These are phyloP conservation scores for Leucosticte australis DNA, from an alignment of 2,113 vertebrate species.

Conservation along the genomic window DNA sequence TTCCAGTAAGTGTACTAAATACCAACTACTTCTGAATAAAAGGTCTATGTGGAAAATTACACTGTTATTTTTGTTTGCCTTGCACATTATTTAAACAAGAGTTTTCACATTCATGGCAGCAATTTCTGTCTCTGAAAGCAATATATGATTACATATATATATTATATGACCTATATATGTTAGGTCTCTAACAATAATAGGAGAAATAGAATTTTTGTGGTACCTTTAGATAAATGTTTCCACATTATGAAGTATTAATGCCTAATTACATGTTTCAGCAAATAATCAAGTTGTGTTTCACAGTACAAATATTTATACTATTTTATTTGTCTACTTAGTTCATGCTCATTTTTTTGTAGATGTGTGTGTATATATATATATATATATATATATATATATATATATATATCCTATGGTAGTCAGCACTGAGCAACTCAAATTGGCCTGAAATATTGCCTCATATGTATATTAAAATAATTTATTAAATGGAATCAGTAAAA, in stretches of 20 bases:
- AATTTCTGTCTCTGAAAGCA: background rate
- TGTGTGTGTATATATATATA: background rate
- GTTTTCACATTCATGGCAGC: background rate
- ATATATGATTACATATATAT: background rate
- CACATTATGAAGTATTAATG: background rate
- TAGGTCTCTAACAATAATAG: background rate
- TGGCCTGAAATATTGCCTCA: background rate
- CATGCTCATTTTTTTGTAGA: background rate
- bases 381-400: background rate
- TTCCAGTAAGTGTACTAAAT: background rate
- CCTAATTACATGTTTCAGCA: background rate
- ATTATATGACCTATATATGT: too few species aligned
- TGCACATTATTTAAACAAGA: background rate
- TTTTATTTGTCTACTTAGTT: background rate
- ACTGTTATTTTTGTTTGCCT: background rate
- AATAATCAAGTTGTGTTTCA: background rate
- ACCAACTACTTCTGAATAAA: background rate
- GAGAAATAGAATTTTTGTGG: background rate
- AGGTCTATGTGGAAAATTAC: background rate
- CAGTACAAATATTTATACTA: background rate
- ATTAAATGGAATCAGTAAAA: background rate
- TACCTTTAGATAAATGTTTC: background rate
- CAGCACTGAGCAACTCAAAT: background rate
- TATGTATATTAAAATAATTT: background rate
- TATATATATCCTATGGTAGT: background rate